phyloP scores from a whole-genome alignment of 2,888 invertebrate genomes.

The Acanthosoma haemorrhoidale region DNA sequence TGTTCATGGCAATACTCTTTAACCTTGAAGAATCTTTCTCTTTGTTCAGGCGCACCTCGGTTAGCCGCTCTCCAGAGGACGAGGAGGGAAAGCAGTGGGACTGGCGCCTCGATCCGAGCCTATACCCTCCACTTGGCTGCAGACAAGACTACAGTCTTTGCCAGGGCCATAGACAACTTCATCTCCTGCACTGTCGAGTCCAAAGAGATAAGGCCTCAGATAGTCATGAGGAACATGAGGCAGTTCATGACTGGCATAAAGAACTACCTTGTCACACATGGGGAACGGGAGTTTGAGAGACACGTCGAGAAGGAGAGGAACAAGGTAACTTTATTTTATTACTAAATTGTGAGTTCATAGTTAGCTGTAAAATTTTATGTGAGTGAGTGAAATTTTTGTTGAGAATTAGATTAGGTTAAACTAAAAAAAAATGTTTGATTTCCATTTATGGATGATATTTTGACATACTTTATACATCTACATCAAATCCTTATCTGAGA shows the following conservation, averaged over 20 bases:
- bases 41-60: conserved; percentile 65
- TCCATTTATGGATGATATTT: no score
- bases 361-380: no score
- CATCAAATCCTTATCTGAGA: no score
- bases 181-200: conserved; percentile 88
- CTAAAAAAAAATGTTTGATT: no score
- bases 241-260: conserved; percentile 99
- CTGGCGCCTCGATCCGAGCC: conserved; percentile 66
- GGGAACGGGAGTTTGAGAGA: conserved; percentile 85
- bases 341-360: neutral
- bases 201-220: conserved; percentile 78
- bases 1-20: no score
- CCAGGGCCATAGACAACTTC: conserved; percentile 88
- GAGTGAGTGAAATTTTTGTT: no score
- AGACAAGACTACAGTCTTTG: conserved; percentile 83
- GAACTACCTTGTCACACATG: conserved; percentile 93
- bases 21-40: no score
- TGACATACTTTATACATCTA: no score
- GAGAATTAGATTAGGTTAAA: no score
- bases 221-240: conserved; percentile 84
- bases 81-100: conserved; percentile 54
- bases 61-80: conserved; percentile 60
- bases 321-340: conserved; percentile 53
- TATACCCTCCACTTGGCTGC: conserved; percentile 76
- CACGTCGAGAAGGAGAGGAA: conserved; percentile 81